A percentile compares a stretch with the other conserved stretches of the same genome.
These are phyloP conservation scores for Ctenosaura bakeri DNA, from an alignment of 2,797 vertebrate genomes.

Conservation along the genomic window DNA sequence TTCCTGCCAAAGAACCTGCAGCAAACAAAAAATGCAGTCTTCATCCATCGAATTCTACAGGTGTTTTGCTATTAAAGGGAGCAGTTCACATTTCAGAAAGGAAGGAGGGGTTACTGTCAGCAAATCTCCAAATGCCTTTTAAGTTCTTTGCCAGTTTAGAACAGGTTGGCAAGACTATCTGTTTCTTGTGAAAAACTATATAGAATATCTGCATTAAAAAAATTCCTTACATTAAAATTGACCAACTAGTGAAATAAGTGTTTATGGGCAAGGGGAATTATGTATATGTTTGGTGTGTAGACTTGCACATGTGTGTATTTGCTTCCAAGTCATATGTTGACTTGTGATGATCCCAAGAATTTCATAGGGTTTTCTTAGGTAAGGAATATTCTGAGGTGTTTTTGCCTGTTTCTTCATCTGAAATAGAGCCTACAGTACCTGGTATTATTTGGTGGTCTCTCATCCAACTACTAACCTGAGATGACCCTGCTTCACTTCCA, in stretches of 20 bases:
- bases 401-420: no score
- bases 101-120: background rate
- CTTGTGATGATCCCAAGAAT: no score
- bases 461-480: no score
- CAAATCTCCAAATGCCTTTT: constrained; percentile 2
- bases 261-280: background rate
- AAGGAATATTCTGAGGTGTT: no score
- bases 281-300: background rate
- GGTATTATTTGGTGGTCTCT: no score
- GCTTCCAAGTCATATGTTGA: no score
- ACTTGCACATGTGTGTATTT: no score
- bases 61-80: background rate
- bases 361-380: no score
- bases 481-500: no score
- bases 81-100: constrained; percentile 12
- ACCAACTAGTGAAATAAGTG: background rate
- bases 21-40: background rate
- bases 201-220: background rate
- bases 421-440: no score
- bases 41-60: constrained; percentile 36
- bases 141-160: background rate
- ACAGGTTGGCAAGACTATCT: background rate
- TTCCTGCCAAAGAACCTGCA: constrained; percentile 3
- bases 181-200: background rate
- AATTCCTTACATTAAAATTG: background rate